Evolutionary conservation across 2,888 invertebrate species (phyloP), one percentile per base, ranked within the genome.

Genomic region (Rhimphoctona megacephalus): DNA sequence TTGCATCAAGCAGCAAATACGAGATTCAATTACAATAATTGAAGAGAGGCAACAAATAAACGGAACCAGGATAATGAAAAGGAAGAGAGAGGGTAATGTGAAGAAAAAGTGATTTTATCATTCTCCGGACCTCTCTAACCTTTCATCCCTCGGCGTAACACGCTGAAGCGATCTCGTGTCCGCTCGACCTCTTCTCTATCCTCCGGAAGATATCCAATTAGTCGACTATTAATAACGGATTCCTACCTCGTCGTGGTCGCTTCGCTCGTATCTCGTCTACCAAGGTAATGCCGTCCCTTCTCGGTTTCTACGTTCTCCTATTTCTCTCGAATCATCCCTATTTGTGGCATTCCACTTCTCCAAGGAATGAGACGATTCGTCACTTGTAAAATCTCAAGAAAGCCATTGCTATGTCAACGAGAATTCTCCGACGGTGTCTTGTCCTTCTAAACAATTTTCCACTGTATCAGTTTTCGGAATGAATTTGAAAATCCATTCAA

Each of bases 201-300:
- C 85, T 81, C 86, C 83, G 86, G 76, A 72, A 91, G 91, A 89
- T 90, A 91, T 91, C 91, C 92, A 93, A 92, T 93, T 92, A 93
- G 89, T 87, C 89, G 88, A 88, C 88, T 91, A 92, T 92, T 92
- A 92, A 93, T 92, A 92, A 90, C 89, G 90, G 90, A 91, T 92
- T 89, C 90, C 81, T 87, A 76, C 87, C 66, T 64, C 64, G 67
- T 43, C 43, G 66, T 49, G 52, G 67, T 64, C 76, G 79, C 49
- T 19, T 80, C 43, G 11, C 43, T 43, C 43, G 43, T 14, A 14
- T 43, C 14, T 43, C 43, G 14, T 11, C 43, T 11, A 1, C 43
- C 43, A 11, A 43, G 2, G 43, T 43, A 43, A 43, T 43, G 80
- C 78, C 64, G 22, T 46, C 61, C 69, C 49, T 77, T 81, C 61